Conservation (phyloP, 2,888 invertebrate genomes). For the Stenchaetothrips biformis region DNA sequence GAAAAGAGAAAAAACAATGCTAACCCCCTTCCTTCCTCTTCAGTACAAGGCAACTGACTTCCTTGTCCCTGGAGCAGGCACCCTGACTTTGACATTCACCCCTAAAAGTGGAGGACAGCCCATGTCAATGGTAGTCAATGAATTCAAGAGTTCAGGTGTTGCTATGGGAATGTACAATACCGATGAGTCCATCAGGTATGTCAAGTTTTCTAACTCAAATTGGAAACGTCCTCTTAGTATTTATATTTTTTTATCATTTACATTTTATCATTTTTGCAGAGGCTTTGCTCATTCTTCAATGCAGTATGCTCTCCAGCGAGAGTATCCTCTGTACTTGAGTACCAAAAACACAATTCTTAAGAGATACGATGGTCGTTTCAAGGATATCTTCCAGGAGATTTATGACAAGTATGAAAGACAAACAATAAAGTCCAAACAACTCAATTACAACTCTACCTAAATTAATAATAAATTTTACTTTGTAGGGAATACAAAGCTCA, state of each 20-base stretch:
- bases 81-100: conserved; percentile 76
- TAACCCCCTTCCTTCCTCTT: conserved; percentile 27
- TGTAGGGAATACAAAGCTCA: conserved; percentile 67
- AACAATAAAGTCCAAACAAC: too few relatives aligned
- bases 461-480: neutral
- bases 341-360: conserved; percentile 97
- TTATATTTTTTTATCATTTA: neutral
- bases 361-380: conserved; percentile 93
- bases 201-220: neutral
- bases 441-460: too few relatives aligned
- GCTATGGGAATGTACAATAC: conserved; percentile 96
- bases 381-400: conserved; percentile 94
- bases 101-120: conserved; percentile 58
- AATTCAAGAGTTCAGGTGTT: conserved; percentile 83
- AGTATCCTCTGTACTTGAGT: conserved; percentile 86
- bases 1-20: neutral
- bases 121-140: conserved; percentile 71
- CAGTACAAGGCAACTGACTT: conserved; percentile 93
- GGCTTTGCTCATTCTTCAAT: conserved; percentile 95
- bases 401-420: conserved; percentile 58
- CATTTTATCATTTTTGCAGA: conserved; percentile 38
- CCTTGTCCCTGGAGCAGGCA: conserved; percentile 86
- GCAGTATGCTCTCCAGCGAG: conserved; percentile 77
- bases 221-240: neutral
- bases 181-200: conserved; percentile 70